These are phyloP conservation scores for Lasius platythorax DNA, from an alignment of 2,888 invertebrate genomes.

Conservation along the genomic window DNA sequence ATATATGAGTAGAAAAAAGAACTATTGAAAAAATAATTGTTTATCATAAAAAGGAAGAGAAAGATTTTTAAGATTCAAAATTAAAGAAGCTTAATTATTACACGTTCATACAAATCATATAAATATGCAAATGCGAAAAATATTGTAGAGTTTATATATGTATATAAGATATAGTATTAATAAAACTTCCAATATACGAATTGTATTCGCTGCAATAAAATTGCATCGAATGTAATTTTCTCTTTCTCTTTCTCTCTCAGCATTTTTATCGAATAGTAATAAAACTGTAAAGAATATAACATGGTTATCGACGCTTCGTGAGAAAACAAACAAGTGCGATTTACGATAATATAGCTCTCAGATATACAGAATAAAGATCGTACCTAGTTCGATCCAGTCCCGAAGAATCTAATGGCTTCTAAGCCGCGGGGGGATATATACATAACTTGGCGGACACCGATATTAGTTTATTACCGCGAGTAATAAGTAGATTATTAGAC, in stretches of 20 bases:
- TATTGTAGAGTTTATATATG: neutral
- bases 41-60: neutral
- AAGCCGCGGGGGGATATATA: slow-evolving; percentile 37
- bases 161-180: neutral
- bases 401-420: slow-evolving; percentile 51
- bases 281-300: neutral
- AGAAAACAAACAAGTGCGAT: neutral
- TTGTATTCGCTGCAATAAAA: neutral
- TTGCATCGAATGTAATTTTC: neutral
- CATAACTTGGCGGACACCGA: slow-evolving; percentile 60
- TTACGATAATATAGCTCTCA: slow-evolving; percentile 3
- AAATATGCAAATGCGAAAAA: neutral
- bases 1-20: neutral
- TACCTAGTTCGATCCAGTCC: slow-evolving; percentile 21
- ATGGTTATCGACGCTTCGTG: neutral
- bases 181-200: neutral
- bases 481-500: slow-evolving; percentile 64
- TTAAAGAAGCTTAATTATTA: neutral
- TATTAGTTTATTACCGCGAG: slow-evolving; percentile 59
- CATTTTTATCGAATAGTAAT: slow-evolving; percentile 9
- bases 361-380: slow-evolving; percentile 21
- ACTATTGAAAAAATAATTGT: neutral
- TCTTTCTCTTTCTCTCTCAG: neutral
- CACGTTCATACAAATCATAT: neutral
- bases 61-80: neutral